phyloP scores from a whole-genome alignment of 1,140 invertebrate species.

The Heterodera schachtii region DNA sequence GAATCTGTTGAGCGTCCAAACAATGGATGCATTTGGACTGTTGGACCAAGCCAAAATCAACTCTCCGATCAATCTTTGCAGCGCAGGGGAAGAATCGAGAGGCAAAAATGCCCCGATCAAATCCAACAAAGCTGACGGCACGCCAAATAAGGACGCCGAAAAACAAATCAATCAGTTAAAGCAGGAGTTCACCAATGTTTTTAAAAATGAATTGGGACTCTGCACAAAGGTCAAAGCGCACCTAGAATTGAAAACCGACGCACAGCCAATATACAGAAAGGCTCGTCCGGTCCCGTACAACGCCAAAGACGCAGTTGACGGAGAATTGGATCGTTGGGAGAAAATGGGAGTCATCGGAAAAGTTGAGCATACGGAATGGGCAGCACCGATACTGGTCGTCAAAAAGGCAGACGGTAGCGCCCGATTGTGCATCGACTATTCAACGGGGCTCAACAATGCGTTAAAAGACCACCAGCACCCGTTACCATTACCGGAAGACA shows the following conservation, averaged over 20 bases:
- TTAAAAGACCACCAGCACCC: constrained; percentile 44
- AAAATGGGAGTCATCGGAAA: constrained; percentile 50
- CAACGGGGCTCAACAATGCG: constrained; percentile 59
- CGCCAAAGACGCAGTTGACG: constrained; percentile 50
- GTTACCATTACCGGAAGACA: constrained; percentile 53
- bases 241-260: constrained; percentile 37
- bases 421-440: constrained; percentile 64
- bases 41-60: neutral
- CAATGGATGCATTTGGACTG: neutral
- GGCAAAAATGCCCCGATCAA: no score
- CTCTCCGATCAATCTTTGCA: neutral
- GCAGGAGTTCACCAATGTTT: constrained; percentile 17
- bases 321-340: constrained; percentile 55
- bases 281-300: constrained; percentile 57
- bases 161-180: neutral
- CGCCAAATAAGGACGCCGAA: neutral
- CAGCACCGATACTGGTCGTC: constrained; percentile 66
- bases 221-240: constrained; percentile 42
- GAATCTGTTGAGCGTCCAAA: neutral
- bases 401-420: constrained; percentile 65
- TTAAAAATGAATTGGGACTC: constrained; percentile 20
- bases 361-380: constrained; percentile 66
- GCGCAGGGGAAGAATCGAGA: neutral
- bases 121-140: no score
- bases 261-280: constrained; percentile 39